Conservation (phyloP, 2,113 vertebrate species). For the Grus americana region DNA sequence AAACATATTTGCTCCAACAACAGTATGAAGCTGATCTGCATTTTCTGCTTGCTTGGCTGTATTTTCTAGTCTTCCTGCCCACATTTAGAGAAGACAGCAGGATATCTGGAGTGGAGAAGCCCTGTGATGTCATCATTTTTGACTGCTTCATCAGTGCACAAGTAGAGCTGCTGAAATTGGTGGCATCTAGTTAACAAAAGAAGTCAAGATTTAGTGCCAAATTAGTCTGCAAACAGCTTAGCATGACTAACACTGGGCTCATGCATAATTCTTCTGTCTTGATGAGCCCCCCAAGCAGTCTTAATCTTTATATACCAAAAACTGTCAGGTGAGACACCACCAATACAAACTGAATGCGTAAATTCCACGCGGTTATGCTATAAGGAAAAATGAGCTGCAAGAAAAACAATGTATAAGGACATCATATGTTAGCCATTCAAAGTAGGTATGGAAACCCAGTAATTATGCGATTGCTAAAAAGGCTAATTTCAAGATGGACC, state of each 20-base stretch:
- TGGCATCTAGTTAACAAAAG: neutral
- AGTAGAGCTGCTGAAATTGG: neutral
- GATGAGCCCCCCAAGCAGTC: neutral
- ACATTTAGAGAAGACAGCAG: neutral
- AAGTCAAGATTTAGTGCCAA: neutral
- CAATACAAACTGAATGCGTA: neutral
- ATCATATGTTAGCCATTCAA: neutral
- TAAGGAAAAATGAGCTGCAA: neutral
- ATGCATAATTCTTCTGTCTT: neutral
- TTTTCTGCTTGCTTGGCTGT: neutral
- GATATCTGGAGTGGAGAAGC: neutral
- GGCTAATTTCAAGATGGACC: neutral
- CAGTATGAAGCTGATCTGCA: neutral
- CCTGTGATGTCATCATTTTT: neutral
- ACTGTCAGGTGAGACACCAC: neutral
- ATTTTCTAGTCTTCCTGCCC: neutral
- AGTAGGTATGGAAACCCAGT: neutral
- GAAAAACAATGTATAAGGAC: neutral
- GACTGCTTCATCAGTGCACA: neutral
- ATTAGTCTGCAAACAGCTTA: neutral
- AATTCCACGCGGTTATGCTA: neutral
- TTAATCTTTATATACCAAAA: neutral
- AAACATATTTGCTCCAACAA: neutral
- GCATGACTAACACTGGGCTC: neutral
- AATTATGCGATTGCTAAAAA: neutral